These are phyloP conservation scores for Pseudochirops cupreus DNA, from an alignment of 2,797 vertebrate species.

Conservation along the genomic window DNA sequence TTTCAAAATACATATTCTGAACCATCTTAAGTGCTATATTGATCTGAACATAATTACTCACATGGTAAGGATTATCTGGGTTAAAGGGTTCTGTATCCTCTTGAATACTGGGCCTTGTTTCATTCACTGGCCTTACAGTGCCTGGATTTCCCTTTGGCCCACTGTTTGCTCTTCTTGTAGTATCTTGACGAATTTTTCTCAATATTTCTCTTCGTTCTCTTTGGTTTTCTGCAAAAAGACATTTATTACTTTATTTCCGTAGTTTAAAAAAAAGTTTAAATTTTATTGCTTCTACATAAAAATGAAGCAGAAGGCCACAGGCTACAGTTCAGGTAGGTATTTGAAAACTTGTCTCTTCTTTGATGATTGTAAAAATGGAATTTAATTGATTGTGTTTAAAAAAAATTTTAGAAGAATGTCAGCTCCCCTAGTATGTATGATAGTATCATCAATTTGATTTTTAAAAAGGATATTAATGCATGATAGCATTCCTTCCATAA, in stretches of 20 bases:
- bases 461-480: background rate
- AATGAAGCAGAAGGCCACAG: background rate
- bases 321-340: background rate
- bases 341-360: background rate
- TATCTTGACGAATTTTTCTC: slow-evolving; percentile 87
- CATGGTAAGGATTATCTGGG: slow-evolving; percentile 95
- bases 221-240: slow-evolving; percentile 86
- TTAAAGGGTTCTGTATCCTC: slow-evolving; percentile 87
- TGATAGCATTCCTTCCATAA: background rate
- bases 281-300: slow-evolving; percentile 25
- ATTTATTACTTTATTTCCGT: slow-evolving; percentile 46
- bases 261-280: background rate
- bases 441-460: background rate
- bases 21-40: background rate
- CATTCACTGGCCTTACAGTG: slow-evolving; percentile 73
- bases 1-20: background rate
- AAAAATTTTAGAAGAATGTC: background rate
- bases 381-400: background rate
- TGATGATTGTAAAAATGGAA: background rate
- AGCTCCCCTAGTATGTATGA: background rate
- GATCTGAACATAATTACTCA: slow-evolving; percentile 82
- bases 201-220: slow-evolving; percentile 89
- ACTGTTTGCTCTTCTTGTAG: slow-evolving; percentile 82
- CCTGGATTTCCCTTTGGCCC: slow-evolving; percentile 66
- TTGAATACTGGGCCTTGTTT: slow-evolving; percentile 82